Evolutionary conservation across 2,888 invertebrate genomes (phyloP).

Genomic region (Artemia sinica): DNA sequence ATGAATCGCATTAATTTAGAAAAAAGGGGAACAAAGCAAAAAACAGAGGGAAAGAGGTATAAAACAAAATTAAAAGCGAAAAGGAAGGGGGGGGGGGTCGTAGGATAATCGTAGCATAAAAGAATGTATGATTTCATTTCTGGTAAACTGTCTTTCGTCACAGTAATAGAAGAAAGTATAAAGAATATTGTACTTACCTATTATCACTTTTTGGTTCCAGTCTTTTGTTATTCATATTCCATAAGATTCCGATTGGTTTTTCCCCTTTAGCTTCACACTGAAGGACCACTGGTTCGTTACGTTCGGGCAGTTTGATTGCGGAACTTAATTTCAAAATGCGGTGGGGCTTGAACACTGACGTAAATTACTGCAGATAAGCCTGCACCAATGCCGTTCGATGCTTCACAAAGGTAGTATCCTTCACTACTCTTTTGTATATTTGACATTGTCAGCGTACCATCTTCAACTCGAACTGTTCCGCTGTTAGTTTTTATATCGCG

Average conservation of each 20-base stretch:
- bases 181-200: constrained; percentile 32
- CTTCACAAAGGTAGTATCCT: constrained; percentile 87
- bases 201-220: constrained; percentile 75
- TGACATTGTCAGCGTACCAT: constrained; percentile 73
- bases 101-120: too few species aligned
- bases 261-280: constrained; percentile 76
- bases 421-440: constrained; percentile 84
- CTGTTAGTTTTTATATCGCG: constrained; percentile 77
- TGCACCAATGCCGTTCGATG: constrained; percentile 85
- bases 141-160: too few species aligned
- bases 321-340: constrained; percentile 78
- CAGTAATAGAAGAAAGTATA: too few species aligned
- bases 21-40: too few species aligned
- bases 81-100: too few species aligned
- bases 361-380: constrained; percentile 83
- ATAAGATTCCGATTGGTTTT: constrained; percentile 80
- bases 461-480: constrained; percentile 77
- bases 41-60: too few species aligned
- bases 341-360: constrained; percentile 84
- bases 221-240: constrained; percentile 86
- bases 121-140: too few species aligned
- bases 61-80: too few species aligned
- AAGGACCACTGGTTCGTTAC: constrained; percentile 73
- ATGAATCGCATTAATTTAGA: too few species aligned
- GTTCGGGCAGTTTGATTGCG: constrained; percentile 72